Conservation (phyloP, 2,888 invertebrate species). For the Phanerotoma sp. region DNA sequence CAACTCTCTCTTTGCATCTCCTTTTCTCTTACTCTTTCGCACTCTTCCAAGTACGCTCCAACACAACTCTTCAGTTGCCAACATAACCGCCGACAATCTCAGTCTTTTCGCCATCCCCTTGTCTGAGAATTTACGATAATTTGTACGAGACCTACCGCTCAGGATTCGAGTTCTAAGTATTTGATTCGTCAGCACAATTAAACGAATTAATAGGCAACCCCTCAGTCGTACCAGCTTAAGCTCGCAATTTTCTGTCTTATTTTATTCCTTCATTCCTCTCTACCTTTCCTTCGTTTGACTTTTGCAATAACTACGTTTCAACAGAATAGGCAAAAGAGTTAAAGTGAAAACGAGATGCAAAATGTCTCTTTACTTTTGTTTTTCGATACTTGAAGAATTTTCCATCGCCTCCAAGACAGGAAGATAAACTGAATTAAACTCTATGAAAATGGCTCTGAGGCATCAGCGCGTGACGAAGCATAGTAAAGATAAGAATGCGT, state of each 20-base stretch:
- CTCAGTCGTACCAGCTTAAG: conserved; percentile 16
- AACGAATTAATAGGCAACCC: conserved; percentile 50
- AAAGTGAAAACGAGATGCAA: conserved; percentile 1
- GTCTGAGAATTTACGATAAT: conserved; percentile 48
- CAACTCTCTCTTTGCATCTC: conserved; percentile 12
- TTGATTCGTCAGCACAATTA: conserved; percentile 55
- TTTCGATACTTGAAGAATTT: conserved; percentile 9
- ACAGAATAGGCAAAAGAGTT: not conserved
- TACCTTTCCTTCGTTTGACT: not conserved
- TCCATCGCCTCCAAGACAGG: conserved; percentile 6
- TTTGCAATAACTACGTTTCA: conserved; percentile 2
- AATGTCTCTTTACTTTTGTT: conserved; percentile 1
- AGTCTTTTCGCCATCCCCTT: conserved; percentile 22
- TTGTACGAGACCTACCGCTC: conserved; percentile 36
- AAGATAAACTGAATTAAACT: conserved; percentile 26
- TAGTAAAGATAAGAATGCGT: conserved; percentile 1
- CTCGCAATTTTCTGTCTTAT: conserved; percentile 3
- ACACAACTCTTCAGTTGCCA: conserved; percentile 26
- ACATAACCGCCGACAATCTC: conserved; percentile 30
- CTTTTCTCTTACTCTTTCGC: conserved; percentile 13
- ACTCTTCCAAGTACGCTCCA: conserved; percentile 15
- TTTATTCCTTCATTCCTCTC: not conserved
- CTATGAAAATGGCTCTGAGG: conserved; percentile 21
- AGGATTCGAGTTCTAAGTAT: conserved; percentile 43
- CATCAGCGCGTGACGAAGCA: not conserved